Evolutionary conservation across 2,113 vertebrate genomes (phyloP), one percentile per base, ranked within the genome.

Genomic region (Bujurquina vittata): DNA sequence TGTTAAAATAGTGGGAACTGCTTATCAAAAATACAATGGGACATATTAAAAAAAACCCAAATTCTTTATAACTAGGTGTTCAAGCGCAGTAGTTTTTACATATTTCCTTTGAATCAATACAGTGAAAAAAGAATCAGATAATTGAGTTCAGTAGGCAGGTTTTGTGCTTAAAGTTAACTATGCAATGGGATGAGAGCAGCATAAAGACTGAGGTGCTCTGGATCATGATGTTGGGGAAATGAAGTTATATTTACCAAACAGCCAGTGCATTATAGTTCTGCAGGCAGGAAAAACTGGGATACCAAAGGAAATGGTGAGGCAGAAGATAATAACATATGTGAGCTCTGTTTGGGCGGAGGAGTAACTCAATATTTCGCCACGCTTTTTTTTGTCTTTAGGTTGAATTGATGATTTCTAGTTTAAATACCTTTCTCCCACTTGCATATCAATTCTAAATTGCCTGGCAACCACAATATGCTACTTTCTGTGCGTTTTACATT

Each of bases 271-370:
- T 72, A 20, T 31, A 72, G 43, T 72, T 72, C 31, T 23, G 49
- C 55, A 29, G 55, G 26, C 73, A 43, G 54, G 73, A 75, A 75
- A 75, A 75, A 59, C 55, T 26, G 23, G 55, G 35, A 59, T 58
- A 75, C 73, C 73, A 75, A 59, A 52, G 65, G 65, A 72, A 72
- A 72, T 52, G 65, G 65, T 72, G 43, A 72, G 43, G 65, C 65
- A 20, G 65, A 43, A 58, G 55, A 75, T 75, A 59, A 75, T 75
- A 58, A 75, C 73, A 75, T 59, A 37, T 75, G 73, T 43, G 35
- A 29, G 35, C 37, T 59, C 35, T 58, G 54, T 59, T 15, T 7
- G 55, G 73, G 65, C 1, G 43, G 65, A 72, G 65, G 15, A 31
- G 23, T 31, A 31, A 31, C 43, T 52, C 10, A 49, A 40, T 69